Conservation (phyloP, 2,113 vertebrate species). For the Daubentonia madagascariensis region DNA sequence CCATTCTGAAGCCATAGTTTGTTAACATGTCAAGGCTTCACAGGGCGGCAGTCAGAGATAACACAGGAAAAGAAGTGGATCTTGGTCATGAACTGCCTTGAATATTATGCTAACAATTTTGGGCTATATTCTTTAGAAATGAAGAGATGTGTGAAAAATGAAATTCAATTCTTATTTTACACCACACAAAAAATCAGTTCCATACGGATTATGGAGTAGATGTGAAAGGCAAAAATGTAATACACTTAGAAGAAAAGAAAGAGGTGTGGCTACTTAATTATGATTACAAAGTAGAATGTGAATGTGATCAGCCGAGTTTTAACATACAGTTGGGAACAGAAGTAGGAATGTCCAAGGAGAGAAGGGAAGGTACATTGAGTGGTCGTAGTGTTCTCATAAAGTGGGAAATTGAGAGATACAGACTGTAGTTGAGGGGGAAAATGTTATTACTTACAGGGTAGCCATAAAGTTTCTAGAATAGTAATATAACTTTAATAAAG, state of each 20-base stretch:
- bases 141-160: not conserved
- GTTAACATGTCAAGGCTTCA: not conserved
- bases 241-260: not conserved
- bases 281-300: not conserved
- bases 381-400: not conserved
- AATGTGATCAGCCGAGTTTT: not conserved
- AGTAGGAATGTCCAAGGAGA: no score
- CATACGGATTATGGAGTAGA: not conserved
- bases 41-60: not conserved
- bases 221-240: not conserved
- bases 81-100: not conserved
- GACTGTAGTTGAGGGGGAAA: not conserved
- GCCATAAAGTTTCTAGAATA: not conserved
- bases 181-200: not conserved
- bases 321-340: not conserved
- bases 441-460: not conserved
- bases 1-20: not conserved
- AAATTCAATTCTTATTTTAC: not conserved
- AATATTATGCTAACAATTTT: not conserved
- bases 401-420: not conserved
- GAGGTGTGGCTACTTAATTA: conserved; percentile 55
- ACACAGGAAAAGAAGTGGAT: not conserved
- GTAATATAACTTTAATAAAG: not conserved
- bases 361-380: not conserved
- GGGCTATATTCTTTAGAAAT: not conserved